phyloP scores from a whole-genome alignment of 2,113 vertebrate genomes.

The Periophthalmodon schlosseri region DNA sequence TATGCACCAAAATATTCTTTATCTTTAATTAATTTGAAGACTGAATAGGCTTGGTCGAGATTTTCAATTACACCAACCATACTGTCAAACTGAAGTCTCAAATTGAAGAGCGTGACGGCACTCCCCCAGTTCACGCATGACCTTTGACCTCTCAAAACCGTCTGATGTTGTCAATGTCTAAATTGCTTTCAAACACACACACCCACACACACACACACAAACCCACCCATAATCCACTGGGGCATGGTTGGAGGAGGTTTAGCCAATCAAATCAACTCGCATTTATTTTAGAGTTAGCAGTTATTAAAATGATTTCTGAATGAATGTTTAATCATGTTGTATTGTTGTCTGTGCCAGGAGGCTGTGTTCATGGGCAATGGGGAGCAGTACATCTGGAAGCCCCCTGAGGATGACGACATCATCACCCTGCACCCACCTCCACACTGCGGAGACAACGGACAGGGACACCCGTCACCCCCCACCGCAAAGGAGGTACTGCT shows the following conservation, averaged over 20 bases:
- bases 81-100: background rate
- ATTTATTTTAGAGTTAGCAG: background rate
- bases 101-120: background rate
- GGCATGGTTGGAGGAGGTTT: constrained; percentile 21
- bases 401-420: constrained; percentile 78
- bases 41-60: background rate
- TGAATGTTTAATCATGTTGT: background rate
- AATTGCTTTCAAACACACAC: constrained; percentile 1
- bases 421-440: constrained; percentile 67
- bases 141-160: constrained; percentile 12
- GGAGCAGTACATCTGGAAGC: constrained; percentile 84
- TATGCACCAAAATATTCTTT: background rate
- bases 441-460: constrained; percentile 61
- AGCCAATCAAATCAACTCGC: background rate
- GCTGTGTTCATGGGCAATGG: constrained; percentile 79
- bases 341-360: constrained; percentile 62
- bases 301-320: background rate
- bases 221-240: background rate
- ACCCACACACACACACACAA: background rate
- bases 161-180: background rate
- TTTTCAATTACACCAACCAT: background rate
- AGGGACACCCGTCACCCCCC: constrained; percentile 61
- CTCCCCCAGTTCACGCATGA: constrained; percentile 3
- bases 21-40: background rate
- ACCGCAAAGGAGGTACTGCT: constrained; percentile 73